phyloP scores from a whole-genome alignment of 2,113 vertebrate genomes.

The Cochlearius cochlearius region DNA sequence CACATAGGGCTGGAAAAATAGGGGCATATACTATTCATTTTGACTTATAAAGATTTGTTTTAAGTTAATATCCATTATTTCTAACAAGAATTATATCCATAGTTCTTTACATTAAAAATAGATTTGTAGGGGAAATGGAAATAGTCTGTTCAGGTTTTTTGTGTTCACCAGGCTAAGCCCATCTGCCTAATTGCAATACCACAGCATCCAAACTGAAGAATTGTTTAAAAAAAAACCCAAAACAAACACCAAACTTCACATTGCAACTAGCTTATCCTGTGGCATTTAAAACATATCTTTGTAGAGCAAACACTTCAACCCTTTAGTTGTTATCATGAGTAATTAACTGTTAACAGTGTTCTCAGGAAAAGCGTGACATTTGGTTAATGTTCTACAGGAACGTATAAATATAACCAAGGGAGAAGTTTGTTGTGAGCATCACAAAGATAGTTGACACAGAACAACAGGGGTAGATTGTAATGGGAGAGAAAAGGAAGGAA shows the following conservation, averaged over 20 bases:
- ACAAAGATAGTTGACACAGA: neutral
- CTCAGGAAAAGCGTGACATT: neutral
- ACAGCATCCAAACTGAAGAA: neutral
- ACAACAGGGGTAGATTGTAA: neutral
- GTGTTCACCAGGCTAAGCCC: neutral
- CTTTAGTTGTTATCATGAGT: neutral
- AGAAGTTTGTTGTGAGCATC: slow-evolving; percentile 14
- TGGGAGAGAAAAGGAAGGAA: neutral
- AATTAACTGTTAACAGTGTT: slow-evolving; percentile 14
- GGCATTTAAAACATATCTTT: slow-evolving; percentile 16
- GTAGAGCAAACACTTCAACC: neutral
- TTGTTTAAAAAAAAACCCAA: neutral
- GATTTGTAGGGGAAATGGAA: neutral
- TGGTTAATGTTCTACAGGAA: slow-evolving; percentile 20
- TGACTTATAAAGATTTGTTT: neutral
- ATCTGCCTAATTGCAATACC: neutral
- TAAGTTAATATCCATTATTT: neutral
- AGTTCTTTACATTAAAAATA: neutral
- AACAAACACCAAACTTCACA: neutral
- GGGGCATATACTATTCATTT: neutral
- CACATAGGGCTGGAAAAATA: neutral
- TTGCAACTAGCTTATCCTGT: neutral
- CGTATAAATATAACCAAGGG: neutral
- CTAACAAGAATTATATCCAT: neutral
- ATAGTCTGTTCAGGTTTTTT: neutral